Evolutionary conservation across 2,888 invertebrate species (phyloP).

Genomic region (Melieria picta): DNA sequence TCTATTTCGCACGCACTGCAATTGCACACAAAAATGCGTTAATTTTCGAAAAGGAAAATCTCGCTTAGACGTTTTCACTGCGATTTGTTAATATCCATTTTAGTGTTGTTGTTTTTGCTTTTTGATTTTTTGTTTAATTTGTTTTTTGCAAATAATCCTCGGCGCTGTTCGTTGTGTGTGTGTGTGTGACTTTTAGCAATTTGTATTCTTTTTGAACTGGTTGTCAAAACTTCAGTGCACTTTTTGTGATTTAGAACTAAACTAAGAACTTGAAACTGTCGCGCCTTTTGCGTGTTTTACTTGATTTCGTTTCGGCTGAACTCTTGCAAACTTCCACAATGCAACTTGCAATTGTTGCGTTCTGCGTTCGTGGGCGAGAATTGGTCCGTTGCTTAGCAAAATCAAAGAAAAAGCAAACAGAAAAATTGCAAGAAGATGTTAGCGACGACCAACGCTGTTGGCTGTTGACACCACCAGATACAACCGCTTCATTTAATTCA

Average conservation of each 20-base stretch:
- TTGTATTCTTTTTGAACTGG: too few species aligned
- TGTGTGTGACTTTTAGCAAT: conserved; percentile 4
- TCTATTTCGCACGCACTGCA: too few species aligned
- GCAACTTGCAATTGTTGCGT: conserved; percentile 18
- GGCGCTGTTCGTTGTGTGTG: conserved; percentile 5
- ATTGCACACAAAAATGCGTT: too few species aligned
- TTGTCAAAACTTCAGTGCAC: too few species aligned
- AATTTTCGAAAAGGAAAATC: too few species aligned
- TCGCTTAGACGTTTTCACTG: neutral
- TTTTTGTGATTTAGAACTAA: too few species aligned
- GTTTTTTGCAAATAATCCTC: conserved; percentile 25
- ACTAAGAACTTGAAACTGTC: too few species aligned
- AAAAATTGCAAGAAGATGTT: conserved; percentile 38
- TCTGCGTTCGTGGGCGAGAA: conserved; percentile 5
- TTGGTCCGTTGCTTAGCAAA: conserved; percentile 16
- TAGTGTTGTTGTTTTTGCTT: neutral
- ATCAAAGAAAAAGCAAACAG: conserved; percentile 24
- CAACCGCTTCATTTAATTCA: conserved; percentile 67
- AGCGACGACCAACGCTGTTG: conserved; percentile 40
- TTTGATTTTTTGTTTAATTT: neutral
- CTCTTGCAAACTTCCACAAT: neutral
- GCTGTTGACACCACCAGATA: conserved; percentile 55
- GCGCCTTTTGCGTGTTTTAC: too few species aligned
- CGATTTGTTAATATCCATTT: neutral
- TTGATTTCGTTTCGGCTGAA: conserved; percentile 7